Percentiles rank a stretch among this genome's conserved stretches.
Evolutionary conservation across 2,113 vertebrate species (phyloP).

Genomic region (Lophochroa leadbeateri): DNA sequence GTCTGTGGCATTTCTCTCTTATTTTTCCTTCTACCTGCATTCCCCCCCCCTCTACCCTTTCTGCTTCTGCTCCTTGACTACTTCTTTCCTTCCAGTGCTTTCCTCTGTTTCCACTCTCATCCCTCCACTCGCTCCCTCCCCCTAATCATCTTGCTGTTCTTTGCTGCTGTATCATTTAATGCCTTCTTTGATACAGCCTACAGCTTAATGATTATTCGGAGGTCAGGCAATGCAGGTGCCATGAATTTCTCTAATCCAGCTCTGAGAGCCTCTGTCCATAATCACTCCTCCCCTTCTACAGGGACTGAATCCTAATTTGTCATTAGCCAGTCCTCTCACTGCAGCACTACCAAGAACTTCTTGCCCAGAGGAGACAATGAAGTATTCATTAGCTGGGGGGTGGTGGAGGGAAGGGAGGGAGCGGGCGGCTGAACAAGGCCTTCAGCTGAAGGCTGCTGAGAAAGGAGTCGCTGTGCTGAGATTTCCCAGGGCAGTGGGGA

Average conservation of each 20-base stretch:
- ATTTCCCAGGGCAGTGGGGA: neutral
- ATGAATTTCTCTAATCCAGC: conserved; percentile 70
- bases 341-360: conserved; percentile 60
- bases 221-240: conserved; percentile 81
- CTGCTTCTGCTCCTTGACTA: neutral
- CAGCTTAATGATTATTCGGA: conserved; percentile 79
- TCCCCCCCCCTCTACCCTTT: neutral
- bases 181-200: conserved; percentile 80
- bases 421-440: conserved; percentile 18
- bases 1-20: neutral
- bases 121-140: neutral
- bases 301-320: conserved; percentile 78
- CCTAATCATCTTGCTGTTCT: conserved; percentile 56
- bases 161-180: conserved; percentile 75
- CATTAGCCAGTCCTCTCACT: conserved; percentile 57
- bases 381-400: conserved; percentile 70
- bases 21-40: conserved; percentile 1
- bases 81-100: neutral
- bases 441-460: conserved; percentile 69
- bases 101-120: neutral
- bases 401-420: neutral
- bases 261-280: conserved; percentile 80
- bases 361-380: conserved; percentile 73
- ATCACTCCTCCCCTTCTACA: conserved; percentile 70
- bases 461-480: conserved; percentile 67